phyloP scores from a whole-genome alignment of 2,888 invertebrate genomes.

The Drosophila vallismaia region DNA sequence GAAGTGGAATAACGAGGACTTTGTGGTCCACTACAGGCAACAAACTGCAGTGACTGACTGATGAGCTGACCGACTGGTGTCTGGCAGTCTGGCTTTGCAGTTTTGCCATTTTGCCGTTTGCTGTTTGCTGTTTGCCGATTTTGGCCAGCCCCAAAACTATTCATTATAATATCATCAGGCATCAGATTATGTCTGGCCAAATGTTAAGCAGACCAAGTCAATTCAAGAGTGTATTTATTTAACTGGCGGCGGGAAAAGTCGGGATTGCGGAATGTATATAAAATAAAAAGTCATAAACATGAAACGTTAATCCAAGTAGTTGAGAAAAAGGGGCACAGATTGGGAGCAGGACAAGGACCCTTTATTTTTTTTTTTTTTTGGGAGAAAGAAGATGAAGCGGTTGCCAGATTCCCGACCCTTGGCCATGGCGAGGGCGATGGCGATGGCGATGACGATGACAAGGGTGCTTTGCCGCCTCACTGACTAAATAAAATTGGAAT shows the following conservation, averaged over 20 bases:
- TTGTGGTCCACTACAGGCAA: conserved; percentile 30
- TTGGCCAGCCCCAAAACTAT: conserved; percentile 35
- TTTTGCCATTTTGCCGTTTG: conserved; percentile 26
- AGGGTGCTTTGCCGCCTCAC: conserved; percentile 81
- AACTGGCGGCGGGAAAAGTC: conserved; percentile 52
- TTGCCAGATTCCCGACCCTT: conserved; percentile 18
- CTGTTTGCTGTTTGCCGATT: conserved; percentile 37
- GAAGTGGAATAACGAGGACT: conserved; percentile 22
- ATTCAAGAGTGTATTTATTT: conserved; percentile 75
- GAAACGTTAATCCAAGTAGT: conserved; percentile 71
- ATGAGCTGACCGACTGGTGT: conserved; percentile 27
- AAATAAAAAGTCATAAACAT: conserved; percentile 74
- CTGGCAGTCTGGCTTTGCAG: conserved; percentile 13
- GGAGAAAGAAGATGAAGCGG: conserved; percentile 59
- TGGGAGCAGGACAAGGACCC: conserved; percentile 11
- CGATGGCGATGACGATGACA: conserved; percentile 74
- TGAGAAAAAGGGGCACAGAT: conserved; percentile 44
- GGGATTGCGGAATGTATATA: conserved; percentile 32
- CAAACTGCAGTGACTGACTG: conserved; percentile 35
- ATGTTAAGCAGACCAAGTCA: conserved; percentile 59
- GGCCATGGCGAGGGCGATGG: conserved; percentile 16
- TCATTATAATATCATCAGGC: conserved; percentile 68
- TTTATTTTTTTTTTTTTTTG: conserved; percentile 35
- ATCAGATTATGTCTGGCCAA: conserved; percentile 58
- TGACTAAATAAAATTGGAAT: conserved; percentile 82